Percentiles rank a stretch among this genome's conserved stretches.
These are phyloP conservation scores for Cactoblastis cactorum DNA, from an alignment of 2,888 invertebrate species.

Conservation along the genomic window DNA sequence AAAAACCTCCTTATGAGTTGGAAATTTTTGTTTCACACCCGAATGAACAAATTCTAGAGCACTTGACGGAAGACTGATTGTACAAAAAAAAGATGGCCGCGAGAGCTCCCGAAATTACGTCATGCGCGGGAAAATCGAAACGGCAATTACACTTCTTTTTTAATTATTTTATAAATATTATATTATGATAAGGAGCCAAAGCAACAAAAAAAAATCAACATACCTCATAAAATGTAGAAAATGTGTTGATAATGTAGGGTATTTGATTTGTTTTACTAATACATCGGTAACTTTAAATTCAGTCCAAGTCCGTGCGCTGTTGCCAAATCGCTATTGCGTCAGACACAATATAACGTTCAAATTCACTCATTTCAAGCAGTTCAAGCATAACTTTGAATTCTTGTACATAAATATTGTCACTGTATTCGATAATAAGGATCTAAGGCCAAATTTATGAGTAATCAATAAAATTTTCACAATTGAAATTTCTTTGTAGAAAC, in stretches of 20 bases:
- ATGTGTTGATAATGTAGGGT: conserved; percentile 39
- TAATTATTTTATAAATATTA: conserved; percentile 7
- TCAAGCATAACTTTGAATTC: conserved; percentile 51
- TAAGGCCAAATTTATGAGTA: not conserved
- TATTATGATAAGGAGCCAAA: conserved; percentile 14
- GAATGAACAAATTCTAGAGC: conserved; percentile 47
- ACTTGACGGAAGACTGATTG: conserved; percentile 67
- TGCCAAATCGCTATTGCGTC: conserved; percentile 76
- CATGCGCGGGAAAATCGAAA: conserved; percentile 70
- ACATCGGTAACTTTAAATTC: conserved; percentile 56
- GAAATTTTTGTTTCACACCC: conserved; percentile 52
- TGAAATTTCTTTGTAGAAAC: conserved; percentile 43
- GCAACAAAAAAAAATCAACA: conserved; percentile 32
- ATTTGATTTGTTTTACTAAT: conserved; percentile 52
- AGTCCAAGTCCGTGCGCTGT: conserved; percentile 66
- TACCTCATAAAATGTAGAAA: conserved; percentile 58
- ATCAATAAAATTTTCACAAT: conserved; percentile 20
- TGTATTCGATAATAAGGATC: conserved; percentile 1
- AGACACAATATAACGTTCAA: conserved; percentile 66
- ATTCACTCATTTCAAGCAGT: conserved; percentile 66
- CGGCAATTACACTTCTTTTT: conserved; percentile 41
- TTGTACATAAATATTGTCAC: conserved; percentile 27
- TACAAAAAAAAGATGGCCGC: conserved; percentile 57
- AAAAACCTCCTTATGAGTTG: conserved; percentile 53
- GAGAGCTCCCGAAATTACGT: conserved; percentile 55